Evolutionary conservation across 35 echinoderm and acorn worm genomes (phyloP), one percentile per base, ranked within the genome.

Genomic region (Anneissia japonica): DNA sequence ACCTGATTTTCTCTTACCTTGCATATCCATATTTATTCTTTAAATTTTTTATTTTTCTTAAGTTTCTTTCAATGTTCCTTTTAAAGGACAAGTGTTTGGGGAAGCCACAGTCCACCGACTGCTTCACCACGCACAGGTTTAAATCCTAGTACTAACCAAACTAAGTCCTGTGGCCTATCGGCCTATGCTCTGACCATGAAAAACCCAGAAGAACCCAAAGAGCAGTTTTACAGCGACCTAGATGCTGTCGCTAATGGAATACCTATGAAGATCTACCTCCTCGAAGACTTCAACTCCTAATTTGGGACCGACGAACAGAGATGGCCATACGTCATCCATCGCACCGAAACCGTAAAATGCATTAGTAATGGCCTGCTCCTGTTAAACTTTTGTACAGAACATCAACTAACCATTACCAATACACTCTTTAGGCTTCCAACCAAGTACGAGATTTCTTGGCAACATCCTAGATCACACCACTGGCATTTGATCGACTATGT

Each of bases 401-500:
- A 78, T 35, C 16, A 78, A 35, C 76, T 19, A 30, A 32, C 36
- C 36, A 78, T 14, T n/a, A 78, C 76, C 31, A 78, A 78, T 0
- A 78, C 30, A 33, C 76, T 6, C 36, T 1, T 78, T 35, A 6
- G 16, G 30, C 76, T 1, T 0, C 31, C 0, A 35, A 30, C 31
- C 76, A 78, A 14, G 36, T 78, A 33, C 19, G 36, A 78, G 0
- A 30, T 35, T 35, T 33, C 76, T 1, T 78, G 30, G 31, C 31
- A 0, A 21, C 76, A 17, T 32, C 76, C 1, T 33, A 21, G 31
- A 78, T 78, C 76, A 78, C 31, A 78, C 17, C 76, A 78, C 31
- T 78, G 76, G 76, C 76, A 1, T 78, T 16, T 78, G 16, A 78
- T 78, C 76, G 76, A 78, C 36, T 5, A 78, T 30, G 19, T 78